Conservation (phyloP, 2,797 vertebrate species). For the Crocodylus rhombifer region DNA sequence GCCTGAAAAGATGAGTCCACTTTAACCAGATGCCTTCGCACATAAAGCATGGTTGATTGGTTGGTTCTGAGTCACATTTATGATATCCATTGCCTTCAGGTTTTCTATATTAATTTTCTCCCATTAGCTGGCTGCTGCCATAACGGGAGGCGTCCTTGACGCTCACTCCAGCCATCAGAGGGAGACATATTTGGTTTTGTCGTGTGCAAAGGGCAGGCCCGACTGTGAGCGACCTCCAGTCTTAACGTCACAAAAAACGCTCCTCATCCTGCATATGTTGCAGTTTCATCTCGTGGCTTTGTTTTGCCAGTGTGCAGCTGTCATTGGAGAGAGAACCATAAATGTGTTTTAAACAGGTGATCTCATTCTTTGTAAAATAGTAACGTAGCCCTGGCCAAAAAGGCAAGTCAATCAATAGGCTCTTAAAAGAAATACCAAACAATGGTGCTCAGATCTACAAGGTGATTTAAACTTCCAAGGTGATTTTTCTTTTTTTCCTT, state of each 20-base stretch:
- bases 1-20: not conserved
- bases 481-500: not conserved
- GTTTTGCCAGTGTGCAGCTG: not conserved
- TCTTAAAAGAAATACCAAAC: constrained; percentile 23
- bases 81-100: too few relatives aligned
- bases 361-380: constrained; percentile 35
- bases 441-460: not conserved
- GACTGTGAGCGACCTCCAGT: constrained; percentile 52
- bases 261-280: constrained; percentile 17
- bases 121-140: not conserved
- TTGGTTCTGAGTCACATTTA: not conserved
- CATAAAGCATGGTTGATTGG: not conserved
- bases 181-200: not conserved
- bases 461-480: not conserved
- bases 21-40: constrained; percentile 21
- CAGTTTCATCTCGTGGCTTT: not conserved
- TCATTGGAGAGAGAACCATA: constrained; percentile 17
- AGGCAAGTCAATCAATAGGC: constrained; percentile 32
- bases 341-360: constrained; percentile 49
- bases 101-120: constrained; percentile 45
- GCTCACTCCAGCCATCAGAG: constrained; percentile 5
- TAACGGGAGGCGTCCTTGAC: not conserved
- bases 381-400: constrained; percentile 29
- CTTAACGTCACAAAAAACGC: constrained; percentile 27
- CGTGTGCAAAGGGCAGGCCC: constrained; percentile 33